Conservation (phyloP, 2,113 vertebrate genomes). For the Gopherus flavomarginatus region DNA sequence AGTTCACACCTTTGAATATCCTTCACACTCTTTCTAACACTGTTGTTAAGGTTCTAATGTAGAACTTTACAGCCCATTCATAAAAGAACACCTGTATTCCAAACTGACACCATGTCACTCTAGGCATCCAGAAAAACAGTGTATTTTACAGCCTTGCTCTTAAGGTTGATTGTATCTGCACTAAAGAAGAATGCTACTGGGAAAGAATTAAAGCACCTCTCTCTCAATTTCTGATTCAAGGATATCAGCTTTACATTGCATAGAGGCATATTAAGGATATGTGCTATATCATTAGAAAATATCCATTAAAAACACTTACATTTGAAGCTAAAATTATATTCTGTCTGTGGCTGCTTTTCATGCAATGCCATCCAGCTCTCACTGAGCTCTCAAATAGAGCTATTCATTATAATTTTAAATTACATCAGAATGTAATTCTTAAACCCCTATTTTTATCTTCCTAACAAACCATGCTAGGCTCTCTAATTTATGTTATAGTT, state of each 20-base stretch:
- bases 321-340: slow-evolving; percentile 33
- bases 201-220: not conserved
- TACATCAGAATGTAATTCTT: not conserved
- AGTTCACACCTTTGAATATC: not conserved
- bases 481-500: not conserved
- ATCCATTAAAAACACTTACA: slow-evolving; percentile 36
- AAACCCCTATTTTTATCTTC: not conserved
- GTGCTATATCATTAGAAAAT: not conserved
- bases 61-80: not conserved
- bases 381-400: not conserved
- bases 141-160: not conserved
- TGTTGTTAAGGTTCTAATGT: not conserved
- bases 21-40: not conserved
- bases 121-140: not conserved
- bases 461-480: slow-evolving; percentile 19
- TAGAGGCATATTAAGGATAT: slow-evolving; percentile 13
- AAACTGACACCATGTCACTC: not conserved
- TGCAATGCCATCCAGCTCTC: not conserved
- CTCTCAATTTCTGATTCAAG: slow-evolving; percentile 15
- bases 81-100: not conserved
- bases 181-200: not conserved
- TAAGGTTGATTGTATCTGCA: not conserved
- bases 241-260: not conserved
- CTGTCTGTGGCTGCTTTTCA: not conserved
- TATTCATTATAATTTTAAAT: not conserved